Percentiles rank a stretch among this genome's conserved stretches.
Conservation (phyloP, 1,140 invertebrate species). For the Saccostrea glomerata region DNA sequence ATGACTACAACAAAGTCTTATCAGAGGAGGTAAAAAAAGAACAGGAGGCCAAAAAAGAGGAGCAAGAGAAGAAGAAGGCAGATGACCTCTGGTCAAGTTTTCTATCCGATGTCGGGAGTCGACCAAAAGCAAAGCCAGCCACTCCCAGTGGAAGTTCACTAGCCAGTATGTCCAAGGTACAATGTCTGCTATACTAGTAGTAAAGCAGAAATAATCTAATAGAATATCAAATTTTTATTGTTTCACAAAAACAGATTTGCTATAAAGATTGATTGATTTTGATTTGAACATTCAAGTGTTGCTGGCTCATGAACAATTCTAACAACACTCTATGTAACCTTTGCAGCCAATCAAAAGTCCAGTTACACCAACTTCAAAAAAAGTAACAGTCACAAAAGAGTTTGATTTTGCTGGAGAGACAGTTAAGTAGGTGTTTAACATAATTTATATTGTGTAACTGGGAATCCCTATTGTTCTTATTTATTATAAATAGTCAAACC, state of each 20-base stretch:
- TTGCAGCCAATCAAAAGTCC: conserved; percentile 48
- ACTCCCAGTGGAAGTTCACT: conserved; percentile 34
- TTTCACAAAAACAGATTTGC: too few species aligned
- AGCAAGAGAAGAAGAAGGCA: conserved; percentile 72
- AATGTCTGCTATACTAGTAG: background rate
- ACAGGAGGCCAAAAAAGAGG: conserved; percentile 62
- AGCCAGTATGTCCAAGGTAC: conserved; percentile 44
- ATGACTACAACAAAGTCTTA: conserved; percentile 62
- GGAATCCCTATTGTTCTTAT: too few species aligned
- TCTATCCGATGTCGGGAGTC: conserved; percentile 70
- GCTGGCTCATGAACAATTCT: too few species aligned
- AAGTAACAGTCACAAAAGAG: conserved; percentile 75
- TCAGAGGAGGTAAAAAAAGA: conserved; percentile 65
- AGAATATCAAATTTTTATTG: too few species aligned
- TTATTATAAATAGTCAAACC: too few species aligned
- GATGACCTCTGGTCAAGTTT: conserved; percentile 77
- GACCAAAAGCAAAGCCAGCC: conserved; percentile 58
- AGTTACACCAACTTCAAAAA: conserved; percentile 50
- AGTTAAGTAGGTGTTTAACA: conserved; percentile 70
- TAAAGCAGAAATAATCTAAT: too few species aligned
- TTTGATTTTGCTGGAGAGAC: conserved; percentile 78
- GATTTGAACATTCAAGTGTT: too few species aligned
- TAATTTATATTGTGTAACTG: background rate
- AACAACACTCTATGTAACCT: too few species aligned
- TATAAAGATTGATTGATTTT: too few species aligned